Evolutionary conservation across 30 jellyfish, hydroid and myxozoan species (phyloP).

Genomic region (Pelagia noctiluca): DNA sequence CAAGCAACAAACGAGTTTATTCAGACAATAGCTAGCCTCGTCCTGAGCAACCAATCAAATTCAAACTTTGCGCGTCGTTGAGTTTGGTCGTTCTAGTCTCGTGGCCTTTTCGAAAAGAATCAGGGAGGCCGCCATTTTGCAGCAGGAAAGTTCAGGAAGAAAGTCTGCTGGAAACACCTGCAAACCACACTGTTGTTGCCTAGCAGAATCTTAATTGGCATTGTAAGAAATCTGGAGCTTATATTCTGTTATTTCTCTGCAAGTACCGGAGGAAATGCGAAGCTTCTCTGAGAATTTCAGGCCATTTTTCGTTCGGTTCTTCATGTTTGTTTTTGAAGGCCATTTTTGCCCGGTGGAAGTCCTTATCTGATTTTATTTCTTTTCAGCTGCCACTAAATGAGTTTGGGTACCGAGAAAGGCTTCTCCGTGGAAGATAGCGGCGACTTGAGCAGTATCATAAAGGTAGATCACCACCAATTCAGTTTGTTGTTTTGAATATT

Average conservation of each 20-base stretch:
- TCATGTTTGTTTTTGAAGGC: not conserved
- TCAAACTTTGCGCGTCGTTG: constrained; percentile 71
- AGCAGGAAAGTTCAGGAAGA: no score
- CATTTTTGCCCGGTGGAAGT: not conserved
- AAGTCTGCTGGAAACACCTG: constrained; percentile 34
- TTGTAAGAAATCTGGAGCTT: constrained; percentile 41
- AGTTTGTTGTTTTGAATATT: no score
- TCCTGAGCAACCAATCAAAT: constrained; percentile 53
- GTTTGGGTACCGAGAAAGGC: constrained; percentile 25
- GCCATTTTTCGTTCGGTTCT: not conserved
- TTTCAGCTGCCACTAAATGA: constrained; percentile 69
- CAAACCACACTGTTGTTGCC: constrained; percentile 11
- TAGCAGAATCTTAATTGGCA: constrained; percentile 40
- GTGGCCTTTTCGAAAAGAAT: constrained; percentile 3
- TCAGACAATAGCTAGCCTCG: constrained; percentile 63
- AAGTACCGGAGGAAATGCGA: no score
- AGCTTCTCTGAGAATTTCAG: no score
- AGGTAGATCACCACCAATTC: no score
- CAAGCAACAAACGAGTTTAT: no score
- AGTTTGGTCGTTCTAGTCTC: constrained; percentile 17
- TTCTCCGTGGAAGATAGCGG: constrained; percentile 19
- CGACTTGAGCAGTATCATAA: constrained; percentile 42
- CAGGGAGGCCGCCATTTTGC: no score
- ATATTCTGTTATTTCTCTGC: no score
- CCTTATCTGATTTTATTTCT: not conserved